These are phyloP conservation scores for Pterocles burchelli DNA, from an alignment of 2,113 vertebrate genomes.

Conservation along the genomic window DNA sequence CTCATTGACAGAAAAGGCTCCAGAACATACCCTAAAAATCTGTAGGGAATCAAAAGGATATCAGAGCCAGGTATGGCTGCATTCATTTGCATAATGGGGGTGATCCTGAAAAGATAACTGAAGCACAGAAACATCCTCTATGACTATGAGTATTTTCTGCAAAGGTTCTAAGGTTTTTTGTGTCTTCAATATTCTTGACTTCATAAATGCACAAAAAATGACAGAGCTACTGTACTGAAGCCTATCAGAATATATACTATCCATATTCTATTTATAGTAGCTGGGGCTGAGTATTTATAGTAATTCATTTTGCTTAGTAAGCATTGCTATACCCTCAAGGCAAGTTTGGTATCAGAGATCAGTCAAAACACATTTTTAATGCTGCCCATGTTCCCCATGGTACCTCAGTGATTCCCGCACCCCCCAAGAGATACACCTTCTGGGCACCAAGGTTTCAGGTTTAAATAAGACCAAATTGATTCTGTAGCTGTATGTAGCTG, in stretches of 20 bases:
- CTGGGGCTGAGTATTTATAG: background rate
- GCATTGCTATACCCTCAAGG: background rate
- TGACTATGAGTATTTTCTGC: background rate
- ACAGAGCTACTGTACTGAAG: background rate
- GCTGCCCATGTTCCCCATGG: background rate
- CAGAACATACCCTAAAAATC: background rate
- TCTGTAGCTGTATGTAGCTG: background rate
- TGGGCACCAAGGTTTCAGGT: background rate
- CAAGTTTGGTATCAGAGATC: background rate
- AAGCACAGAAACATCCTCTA: background rate
- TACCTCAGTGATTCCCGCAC: background rate
- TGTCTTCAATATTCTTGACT: background rate
- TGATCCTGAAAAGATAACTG: background rate
- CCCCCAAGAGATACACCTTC: conserved; percentile 4
- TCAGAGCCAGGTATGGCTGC: background rate
- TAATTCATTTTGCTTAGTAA: conserved; percentile 17
- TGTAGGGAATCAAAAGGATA: background rate
- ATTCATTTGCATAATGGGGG: background rate
- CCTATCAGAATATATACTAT: background rate
- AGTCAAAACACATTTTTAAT: conserved; percentile 51
- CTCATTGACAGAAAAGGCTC: background rate
- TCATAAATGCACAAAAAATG: background rate
- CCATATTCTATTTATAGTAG: background rate
- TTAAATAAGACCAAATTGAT: conserved; percentile 60
- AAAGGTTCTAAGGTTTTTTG: background rate